Evolutionary conservation across 2,113 vertebrate genomes (phyloP), one percentile per base, ranked within the genome.

Genomic region (Syngnathus typhle): DNA sequence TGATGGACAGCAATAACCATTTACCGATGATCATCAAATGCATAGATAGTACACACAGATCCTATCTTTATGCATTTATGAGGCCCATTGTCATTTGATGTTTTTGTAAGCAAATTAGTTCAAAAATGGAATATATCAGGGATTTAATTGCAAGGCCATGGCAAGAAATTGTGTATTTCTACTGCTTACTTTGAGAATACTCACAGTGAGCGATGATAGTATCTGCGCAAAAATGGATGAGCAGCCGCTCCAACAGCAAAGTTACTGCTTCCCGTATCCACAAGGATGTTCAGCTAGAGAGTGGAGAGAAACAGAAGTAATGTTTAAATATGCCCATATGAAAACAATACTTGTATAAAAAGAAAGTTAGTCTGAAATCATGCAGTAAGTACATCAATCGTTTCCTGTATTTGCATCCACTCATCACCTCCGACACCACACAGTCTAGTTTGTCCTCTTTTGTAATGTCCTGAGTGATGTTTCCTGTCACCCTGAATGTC

Each of bases 191-290:
- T 65, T 11, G 16, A 47, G 15, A 39, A 13, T 71, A 95, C 96
- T 96, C 88, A 98, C 97, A 94, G 92, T 69, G 95, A 95, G 9
- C 95, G 93, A 79, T 94, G 95, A 88, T 98, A 99, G 87, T 95
- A 99, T 86, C 95, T 88, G 60, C 88, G 93, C 44, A 99, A 93
- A 80, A 98, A 99, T 2, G 95, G 94, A 77, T 98, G 96, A 61
- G 94, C 89, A 0, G 96, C 95, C 0, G 96, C 96, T 1, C 96
- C 96, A n/a, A 99, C 95, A 0, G 96, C 96, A 5, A 99, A 99
- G 85, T 99, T 99, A 73, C 96, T 99, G 92, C 96, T 99, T 66
- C 96, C 96, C 0, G 96, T 99, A 75, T 99, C 96, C 88, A 99
- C 96, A 83, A 99, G 89, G 85, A 99, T 99, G 46, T 99, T 99